These are phyloP conservation scores for Pteria penguin DNA, from an alignment of 2,888 invertebrate species.

Conservation along the genomic window DNA sequence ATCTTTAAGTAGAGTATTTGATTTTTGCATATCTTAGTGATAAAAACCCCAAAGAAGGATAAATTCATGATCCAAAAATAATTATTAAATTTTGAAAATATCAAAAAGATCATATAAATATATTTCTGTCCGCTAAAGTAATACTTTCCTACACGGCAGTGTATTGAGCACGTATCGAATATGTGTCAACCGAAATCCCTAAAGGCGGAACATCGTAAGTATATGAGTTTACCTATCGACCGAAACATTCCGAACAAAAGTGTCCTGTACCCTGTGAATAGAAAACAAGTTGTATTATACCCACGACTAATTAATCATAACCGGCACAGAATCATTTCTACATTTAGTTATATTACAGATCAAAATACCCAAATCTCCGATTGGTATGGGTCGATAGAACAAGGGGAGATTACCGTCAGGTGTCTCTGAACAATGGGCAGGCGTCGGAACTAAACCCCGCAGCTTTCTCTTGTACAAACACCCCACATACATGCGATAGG, in stretches of 20 bases:
- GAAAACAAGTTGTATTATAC: background rate
- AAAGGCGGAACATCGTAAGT: no score
- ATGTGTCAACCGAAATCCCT: no score
- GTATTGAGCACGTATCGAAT: no score
- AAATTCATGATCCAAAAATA: no score
- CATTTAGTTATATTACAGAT: slow-evolving; percentile 30
- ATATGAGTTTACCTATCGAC: background rate
- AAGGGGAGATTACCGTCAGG: slow-evolving; percentile 23
- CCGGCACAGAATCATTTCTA: slow-evolving; percentile 23
- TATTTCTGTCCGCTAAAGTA: no score
- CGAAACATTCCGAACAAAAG: background rate
- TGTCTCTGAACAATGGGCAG: slow-evolving; percentile 23
- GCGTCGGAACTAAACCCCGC: slow-evolving; percentile 16
- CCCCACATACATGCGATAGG: slow-evolving; percentile 25
- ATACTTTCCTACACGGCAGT: no score
- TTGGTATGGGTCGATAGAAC: background rate
- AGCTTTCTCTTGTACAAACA: slow-evolving; percentile 20
- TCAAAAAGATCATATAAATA: no score
- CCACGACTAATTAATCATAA: slow-evolving; percentile 18
- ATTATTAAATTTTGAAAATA: no score
- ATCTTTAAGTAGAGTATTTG: no score
- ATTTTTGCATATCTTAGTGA: no score
- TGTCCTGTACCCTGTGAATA: background rate
- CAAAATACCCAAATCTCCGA: slow-evolving; percentile 23
- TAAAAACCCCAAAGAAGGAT: no score